Evolutionary conservation across 2,888 invertebrate species (phyloP).

Genomic region (Noctua janthe): DNA sequence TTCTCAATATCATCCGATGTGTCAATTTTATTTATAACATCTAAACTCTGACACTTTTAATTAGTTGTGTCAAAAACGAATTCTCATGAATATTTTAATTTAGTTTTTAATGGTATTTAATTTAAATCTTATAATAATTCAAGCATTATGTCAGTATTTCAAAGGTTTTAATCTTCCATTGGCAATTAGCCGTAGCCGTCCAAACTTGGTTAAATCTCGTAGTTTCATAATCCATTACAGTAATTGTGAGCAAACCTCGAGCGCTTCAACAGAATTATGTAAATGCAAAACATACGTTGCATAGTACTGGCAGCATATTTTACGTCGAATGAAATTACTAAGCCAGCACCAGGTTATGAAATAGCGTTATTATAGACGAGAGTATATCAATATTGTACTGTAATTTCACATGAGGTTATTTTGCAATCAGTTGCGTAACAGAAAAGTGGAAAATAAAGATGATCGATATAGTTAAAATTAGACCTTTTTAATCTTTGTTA

Average conservation of each 20-base stretch:
- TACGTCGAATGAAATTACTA: slow-evolving; percentile 18
- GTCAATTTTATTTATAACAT: slow-evolving; percentile 7
- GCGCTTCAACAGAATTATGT: slow-evolving; percentile 55
- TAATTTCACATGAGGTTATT: not conserved
- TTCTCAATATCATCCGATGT: not conserved
- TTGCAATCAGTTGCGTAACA: not conserved
- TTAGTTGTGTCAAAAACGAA: not conserved
- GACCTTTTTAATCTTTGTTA: not conserved
- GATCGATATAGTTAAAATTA: not conserved
- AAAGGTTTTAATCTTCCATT: slow-evolving; percentile 22
- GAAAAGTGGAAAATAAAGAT: too few relatives aligned
- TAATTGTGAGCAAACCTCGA: slow-evolving; percentile 57
- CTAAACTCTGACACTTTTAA: slow-evolving; percentile 4
- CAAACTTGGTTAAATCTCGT: slow-evolving; percentile 48
- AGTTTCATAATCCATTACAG: slow-evolving; percentile 64
- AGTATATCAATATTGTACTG: slow-evolving; percentile 1
- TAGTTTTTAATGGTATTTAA: not conserved
- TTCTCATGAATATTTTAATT: slow-evolving; percentile 26
- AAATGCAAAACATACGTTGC: slow-evolving; percentile 37
- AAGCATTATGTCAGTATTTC: not conserved
- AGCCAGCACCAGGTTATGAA: not conserved
- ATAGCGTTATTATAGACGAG: slow-evolving; percentile 1
- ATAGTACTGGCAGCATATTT: slow-evolving; percentile 28
- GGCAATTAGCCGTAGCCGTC: slow-evolving; percentile 15
- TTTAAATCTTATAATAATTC: not conserved